phyloP scores from a whole-genome alignment of 2,797 vertebrate genomes.

The Micromesistius poutassou region DNA sequence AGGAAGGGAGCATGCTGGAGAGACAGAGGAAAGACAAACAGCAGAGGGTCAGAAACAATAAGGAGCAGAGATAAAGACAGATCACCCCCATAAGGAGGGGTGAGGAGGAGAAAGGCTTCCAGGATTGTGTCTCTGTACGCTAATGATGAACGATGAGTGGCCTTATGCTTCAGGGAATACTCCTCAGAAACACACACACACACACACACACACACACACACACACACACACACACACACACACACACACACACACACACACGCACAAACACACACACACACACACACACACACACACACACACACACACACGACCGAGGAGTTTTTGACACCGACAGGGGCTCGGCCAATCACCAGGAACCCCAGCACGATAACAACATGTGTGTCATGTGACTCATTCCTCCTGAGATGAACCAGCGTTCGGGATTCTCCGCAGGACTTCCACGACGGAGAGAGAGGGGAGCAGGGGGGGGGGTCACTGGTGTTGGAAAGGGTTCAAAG shows the following conservation, averaged over 20 bases:
- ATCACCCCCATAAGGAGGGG: neutral
- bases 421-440: neutral
- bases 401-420: neutral
- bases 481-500: slow-evolving; percentile 11
- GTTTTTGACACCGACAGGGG: neutral
- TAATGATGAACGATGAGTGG: neutral
- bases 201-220: too few species aligned
- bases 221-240: neutral
- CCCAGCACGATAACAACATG: neutral
- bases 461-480: neutral
- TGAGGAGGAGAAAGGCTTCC: slow-evolving; percentile 10
- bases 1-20: slow-evolving; percentile 16
- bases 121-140: neutral
- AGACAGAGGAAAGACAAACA: slow-evolving; percentile 15
- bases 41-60: slow-evolving; percentile 13
- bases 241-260: too few species aligned
- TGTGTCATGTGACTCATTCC: neutral
- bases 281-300: too few species aligned
- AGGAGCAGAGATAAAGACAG: slow-evolving; percentile 5
- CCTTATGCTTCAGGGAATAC: neutral
- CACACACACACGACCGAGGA: neutral
- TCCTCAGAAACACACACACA: neutral
- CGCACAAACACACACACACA: neutral
- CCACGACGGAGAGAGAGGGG: neutral
- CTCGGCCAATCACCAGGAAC: neutral